A percentile compares a stretch with the other conserved stretches of the same genome.
phyloP scores from a whole-genome alignment of 2,888 invertebrate genomes.

The Marasmarcha lunaedactyla region DNA sequence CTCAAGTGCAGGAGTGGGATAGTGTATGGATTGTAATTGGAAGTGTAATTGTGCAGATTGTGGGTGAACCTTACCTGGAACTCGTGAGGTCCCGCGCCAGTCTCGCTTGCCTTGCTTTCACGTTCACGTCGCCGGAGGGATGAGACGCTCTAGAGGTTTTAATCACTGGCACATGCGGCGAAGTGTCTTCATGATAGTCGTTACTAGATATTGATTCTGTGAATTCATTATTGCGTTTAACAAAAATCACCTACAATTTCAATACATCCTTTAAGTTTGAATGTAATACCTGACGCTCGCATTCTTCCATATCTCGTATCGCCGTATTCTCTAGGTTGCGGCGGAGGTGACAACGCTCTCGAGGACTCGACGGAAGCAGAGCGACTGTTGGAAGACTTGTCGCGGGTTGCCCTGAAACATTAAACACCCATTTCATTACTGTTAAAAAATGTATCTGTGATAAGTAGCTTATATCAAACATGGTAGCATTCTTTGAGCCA shows the following conservation, averaged over 20 bases:
- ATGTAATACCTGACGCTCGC: conserved; percentile 59
- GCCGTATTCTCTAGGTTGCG: conserved; percentile 42
- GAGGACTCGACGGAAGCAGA: conserved; percentile 63
- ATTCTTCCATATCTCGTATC: conserved; percentile 41
- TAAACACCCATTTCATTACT: no score
- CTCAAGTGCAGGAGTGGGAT: conserved; percentile 15
- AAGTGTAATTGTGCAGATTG: no score
- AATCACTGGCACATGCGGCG: conserved; percentile 56
- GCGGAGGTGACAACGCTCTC: conserved; percentile 30
- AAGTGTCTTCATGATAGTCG: conserved; percentile 46
- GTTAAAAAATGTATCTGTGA: no score
- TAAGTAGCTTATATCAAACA: no score
- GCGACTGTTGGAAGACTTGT: conserved; percentile 74
- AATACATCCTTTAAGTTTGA: no score
- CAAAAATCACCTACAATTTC: conserved; percentile 3
- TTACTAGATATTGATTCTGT: conserved; percentile 57
- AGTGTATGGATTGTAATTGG: no score
- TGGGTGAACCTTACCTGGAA: conserved; percentile 33
- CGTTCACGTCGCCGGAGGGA: conserved; percentile 48
- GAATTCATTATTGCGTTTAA: no score
- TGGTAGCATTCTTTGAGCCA: no score
- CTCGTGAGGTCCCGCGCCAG: conserved; percentile 55
- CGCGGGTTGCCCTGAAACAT: conserved; percentile 65
- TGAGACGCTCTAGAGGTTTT: conserved; percentile 39
- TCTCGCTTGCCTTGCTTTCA: conserved; percentile 56